Base-by-base conservation (phyloP, 2,888 invertebrate species). In the Zaprionus obscuricornis region DNA sequence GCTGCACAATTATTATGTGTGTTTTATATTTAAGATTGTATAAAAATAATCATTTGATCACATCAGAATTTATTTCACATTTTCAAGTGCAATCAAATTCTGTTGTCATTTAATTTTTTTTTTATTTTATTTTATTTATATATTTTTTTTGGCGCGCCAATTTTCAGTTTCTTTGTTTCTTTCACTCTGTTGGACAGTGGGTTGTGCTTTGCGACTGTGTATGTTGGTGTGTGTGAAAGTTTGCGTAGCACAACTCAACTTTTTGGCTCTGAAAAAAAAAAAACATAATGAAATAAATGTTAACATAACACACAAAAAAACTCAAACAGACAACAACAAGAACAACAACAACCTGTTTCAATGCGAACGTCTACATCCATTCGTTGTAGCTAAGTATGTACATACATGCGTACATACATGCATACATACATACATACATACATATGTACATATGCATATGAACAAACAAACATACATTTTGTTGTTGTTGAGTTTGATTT, bases 211-310 rank as follows among this genome's bases (percentile, higher is more conserved):
- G 29, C 13, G 26, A 29, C 29, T 10, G 24, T 33, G 29, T 51
- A 18, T 26, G 26, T 11, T 27, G 14, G 57, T 46, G 71, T 59
- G 56, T 71, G 72, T 60, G 68, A 71, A 71, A 71, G 71, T 69
- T 66, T 71, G 60, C 55, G 66, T 56, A 59, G 59, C 59, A 59
- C 49, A 42, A 54, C 47, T 55, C 42, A 49, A 54, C 51, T 46
- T 68, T 68, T 65, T 65, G 69, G 42, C 55, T 54, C 39, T 67
- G 62, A 62, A 70, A 66, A n/a, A n/a, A 64, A 64, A 66, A 47
- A 72, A 68, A 55, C 67, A 77, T 74, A 77, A 77, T 77, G 71
- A 82, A 78, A 68, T 58, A 73, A 71, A 85, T 85, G 85, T 85
- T 85, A 85, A 82, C 79, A 82, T 52, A 71, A 75, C 42, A 73